Evolutionary conservation across 2,888 invertebrate genomes (phyloP), one percentile per base, ranked within the genome.

Genomic region (Drosophila demipolita): DNA sequence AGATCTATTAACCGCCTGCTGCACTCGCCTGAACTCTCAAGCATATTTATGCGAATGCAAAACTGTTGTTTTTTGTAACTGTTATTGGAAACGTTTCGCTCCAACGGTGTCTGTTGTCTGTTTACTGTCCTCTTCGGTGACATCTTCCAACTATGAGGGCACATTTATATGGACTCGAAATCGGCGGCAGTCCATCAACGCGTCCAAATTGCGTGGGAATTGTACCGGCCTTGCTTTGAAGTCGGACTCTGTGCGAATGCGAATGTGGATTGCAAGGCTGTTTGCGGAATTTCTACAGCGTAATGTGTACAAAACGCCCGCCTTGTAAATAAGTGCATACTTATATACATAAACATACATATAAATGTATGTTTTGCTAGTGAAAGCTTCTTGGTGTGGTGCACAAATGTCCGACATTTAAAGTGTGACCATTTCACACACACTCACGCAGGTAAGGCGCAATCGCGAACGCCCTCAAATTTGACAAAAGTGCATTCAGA

Each of bases 141-240:
- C 1, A 69, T 69, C 59, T 58, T 48, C 48, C 53, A 59, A n/a
- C 48, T 12, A 12, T 38, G 17, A 1, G 9, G 3, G 36, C n/a
- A 33, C 6, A 6, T 20, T 8, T 3, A 2, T 23, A 2, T 23
- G 17, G 23, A 20, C 29, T 55, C 36, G 5, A 57, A 69, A 60
- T 65, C 78, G 77, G 70, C 63, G 76, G 66, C 81, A 81, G 80
- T 80, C 67, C 81, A 81, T 80, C 80, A 79, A 77, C 76, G 80
- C 80, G 77, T 82, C 74, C 64, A 66, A 75, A 80, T 55, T 82
- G 80, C 80, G 80, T 81, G 80, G 80, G 80, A 81, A 81, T 63
- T 66, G 52, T 66, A 66, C 49, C 81, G 81, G 81, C 80, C 80
- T 81, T 81, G 80, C 79, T 80, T 81, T 80, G 80, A 80, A 78